Base-by-base conservation (phyloP, 2,113 vertebrate genomes). In the Stigmatopora nigra region DNA sequence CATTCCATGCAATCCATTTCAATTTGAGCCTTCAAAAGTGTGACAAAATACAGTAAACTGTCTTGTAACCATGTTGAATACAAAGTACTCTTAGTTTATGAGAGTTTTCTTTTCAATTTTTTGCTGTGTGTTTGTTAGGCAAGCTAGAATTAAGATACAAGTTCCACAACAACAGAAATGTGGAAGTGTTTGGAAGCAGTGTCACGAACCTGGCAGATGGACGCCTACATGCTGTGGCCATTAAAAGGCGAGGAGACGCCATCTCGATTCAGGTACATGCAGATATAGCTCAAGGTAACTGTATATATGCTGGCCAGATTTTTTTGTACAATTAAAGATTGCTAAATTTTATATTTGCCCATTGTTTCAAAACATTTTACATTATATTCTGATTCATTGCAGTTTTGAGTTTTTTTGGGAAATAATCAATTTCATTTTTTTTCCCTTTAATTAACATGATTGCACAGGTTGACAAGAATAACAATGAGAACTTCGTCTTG, bases 401-500 rank as follows among this genome's bases (percentile, higher is more conserved):
- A 49, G 1, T 52, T 52, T 53, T 2, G 20, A 13, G 51, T 22
- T 17, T 38, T 38, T 36, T 44, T 44, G 17, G 12, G n/a, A 20
- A n/a, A 38, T 8, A 16, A 6, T 13, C 1, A 11, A 16, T 19
- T 60, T 44, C 4, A 20, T 2, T 10, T 13, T 3, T 35, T 25
- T 56, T 56, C 53, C n/a, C n/a, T 56, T 56, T 56, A 19, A 60
- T 44, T 36, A 25, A 15, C 17, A 22, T 72, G 61, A 36, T 83
- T 61, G 70, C 88, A 44, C 70, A 98, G 96, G 78, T 98, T 72
- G 93, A 98, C 70, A 88, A 93, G 59, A 88, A 88, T 15, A 31
- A 78, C 63, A 89, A 69, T 78, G 92, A 93, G 75, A 90, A 92
- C 66, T 94, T 95, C 78, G 87, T 90, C 81, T 76, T 98, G 62